A percentile compares a stretch with the other conserved stretches of the same genome.
Conservation (phyloP, 1,140 invertebrate species). For the Zaprionus kolodkinae region DNA sequence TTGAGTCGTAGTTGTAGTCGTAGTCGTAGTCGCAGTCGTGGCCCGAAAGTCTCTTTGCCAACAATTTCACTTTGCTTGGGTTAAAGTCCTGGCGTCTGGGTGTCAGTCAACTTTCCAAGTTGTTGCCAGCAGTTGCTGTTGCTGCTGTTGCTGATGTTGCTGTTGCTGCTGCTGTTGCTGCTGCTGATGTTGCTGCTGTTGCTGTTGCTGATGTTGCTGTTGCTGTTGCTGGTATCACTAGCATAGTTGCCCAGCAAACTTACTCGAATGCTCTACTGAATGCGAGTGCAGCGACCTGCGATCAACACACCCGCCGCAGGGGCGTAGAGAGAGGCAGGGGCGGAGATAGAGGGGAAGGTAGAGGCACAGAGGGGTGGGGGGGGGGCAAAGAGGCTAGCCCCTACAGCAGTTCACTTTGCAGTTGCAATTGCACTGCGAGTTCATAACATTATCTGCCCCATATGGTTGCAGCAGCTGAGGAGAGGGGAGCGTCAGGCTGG, state of each 20-base stretch:
- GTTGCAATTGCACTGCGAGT: neutral
- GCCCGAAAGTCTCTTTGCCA: constrained; percentile 24
- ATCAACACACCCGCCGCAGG: constrained; percentile 57
- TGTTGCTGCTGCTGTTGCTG: constrained; percentile 27
- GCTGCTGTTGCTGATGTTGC: constrained; percentile 30
- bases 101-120: constrained; percentile 76
- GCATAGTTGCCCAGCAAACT: constrained; percentile 79
- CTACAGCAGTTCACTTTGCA: neutral
- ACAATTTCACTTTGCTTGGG: constrained; percentile 79
- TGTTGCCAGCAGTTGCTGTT: constrained; percentile 40
- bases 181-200: constrained; percentile 20
- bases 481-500: neutral
- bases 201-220: constrained; percentile 45
- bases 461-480: neutral
- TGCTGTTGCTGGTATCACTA: constrained; percentile 63
- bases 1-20: neutral
- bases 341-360: too few relatives aligned
- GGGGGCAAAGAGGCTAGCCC: neutral
- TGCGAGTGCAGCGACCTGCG: constrained; percentile 75
- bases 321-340: constrained; percentile 16
- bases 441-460: neutral
- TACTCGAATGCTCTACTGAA: constrained; percentile 79
- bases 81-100: constrained; percentile 74
- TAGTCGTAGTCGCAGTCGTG: neutral
- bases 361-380: too few relatives aligned